Evolutionary conservation across 2,888 invertebrate genomes (phyloP).

Genomic region (Eupithecia vulgata): DNA sequence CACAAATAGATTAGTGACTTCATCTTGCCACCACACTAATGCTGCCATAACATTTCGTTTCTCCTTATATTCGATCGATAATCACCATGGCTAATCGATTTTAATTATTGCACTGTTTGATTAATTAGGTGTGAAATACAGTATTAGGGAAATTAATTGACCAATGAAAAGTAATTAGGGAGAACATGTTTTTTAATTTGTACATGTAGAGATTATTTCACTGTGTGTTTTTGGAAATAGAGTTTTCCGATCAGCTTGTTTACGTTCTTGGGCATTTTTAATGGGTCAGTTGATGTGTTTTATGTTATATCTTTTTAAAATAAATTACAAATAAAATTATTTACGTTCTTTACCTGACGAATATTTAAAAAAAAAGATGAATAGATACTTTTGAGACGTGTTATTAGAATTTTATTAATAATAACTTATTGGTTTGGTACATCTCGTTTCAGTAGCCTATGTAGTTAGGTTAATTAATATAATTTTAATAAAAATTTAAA

Average conservation of each 20-base stretch:
- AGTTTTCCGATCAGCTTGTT: neutral
- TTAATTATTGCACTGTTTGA: conserved; percentile 47
- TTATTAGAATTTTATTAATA: too few relatives aligned
- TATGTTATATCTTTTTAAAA: too few relatives aligned
- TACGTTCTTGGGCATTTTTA: neutral
- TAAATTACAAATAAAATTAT: too few relatives aligned
- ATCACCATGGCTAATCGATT: conserved; percentile 50
- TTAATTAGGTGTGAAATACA: conserved; percentile 50
- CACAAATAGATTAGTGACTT: conserved; percentile 49
- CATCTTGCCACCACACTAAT: conserved; percentile 46
- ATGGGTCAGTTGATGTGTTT: too few relatives aligned
- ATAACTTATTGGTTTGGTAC: too few relatives aligned
- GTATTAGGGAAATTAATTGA: conserved; percentile 24
- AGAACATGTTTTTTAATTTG: neutral
- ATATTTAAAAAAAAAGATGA: too few relatives aligned
- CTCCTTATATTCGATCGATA: conserved; percentile 30
- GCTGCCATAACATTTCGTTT: neutral
- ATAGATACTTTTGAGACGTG: too few relatives aligned
- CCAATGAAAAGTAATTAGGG: neutral
- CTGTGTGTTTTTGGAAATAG: neutral
- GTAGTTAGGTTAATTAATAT: too few relatives aligned
- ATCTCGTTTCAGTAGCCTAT: too few relatives aligned
- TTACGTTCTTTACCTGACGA: too few relatives aligned
- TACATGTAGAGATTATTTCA: neutral
- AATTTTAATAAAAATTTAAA: too few relatives aligned